Evolutionary conservation across 2,797 vertebrate genomes (phyloP), one percentile per base, ranked within the genome.

Genomic region (Mormyrops attenuatus): DNA sequence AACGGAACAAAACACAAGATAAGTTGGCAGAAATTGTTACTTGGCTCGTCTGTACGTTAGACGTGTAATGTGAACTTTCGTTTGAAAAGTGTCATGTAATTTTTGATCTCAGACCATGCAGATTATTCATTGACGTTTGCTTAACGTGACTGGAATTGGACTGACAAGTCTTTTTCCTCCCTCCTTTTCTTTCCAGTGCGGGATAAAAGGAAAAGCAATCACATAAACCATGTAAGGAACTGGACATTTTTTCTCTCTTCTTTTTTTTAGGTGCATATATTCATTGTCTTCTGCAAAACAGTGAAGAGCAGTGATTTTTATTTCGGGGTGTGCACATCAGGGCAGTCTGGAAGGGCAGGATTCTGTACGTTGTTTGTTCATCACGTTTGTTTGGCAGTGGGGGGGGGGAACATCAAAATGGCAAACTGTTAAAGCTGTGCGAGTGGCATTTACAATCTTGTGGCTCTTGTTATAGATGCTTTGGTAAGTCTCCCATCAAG

Each of bases 181-280:
- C 60, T 91, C 90, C 63, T 47, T 17, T 88, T 57, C 91, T 90
- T 97, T 95, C 90, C 94, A 99, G 98, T 99, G 91, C 96, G 97
- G 95, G 98, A 99, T 95, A 98, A 97, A 95, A 98, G 98, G 96
- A 99, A 98, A 97, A 99, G 98, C 95, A 99, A 98, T 94, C 97
- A 99, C 94, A 97, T 99, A 94, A 99, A 99, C 94, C 98, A 99
- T 88, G 97, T 98, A 96, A 98, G 97, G 96, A 95, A 95, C 91
- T 30, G 30, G 52, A 3, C 60, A 8, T 50, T 4, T 9, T 17
- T n/a, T 3, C 5, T 26, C 15, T 88, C 0, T 55, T 1, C 38
- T 6, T 26, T 15, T 9, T 77, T 77, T 34, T 11, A n/a, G 38
- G 26, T 41, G 69, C 41, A 47, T 41, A 47, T 49, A 13, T 80